These are phyloP conservation scores for Beris chalybata DNA, from an alignment of 2,888 invertebrate species.

Conservation along the genomic window DNA sequence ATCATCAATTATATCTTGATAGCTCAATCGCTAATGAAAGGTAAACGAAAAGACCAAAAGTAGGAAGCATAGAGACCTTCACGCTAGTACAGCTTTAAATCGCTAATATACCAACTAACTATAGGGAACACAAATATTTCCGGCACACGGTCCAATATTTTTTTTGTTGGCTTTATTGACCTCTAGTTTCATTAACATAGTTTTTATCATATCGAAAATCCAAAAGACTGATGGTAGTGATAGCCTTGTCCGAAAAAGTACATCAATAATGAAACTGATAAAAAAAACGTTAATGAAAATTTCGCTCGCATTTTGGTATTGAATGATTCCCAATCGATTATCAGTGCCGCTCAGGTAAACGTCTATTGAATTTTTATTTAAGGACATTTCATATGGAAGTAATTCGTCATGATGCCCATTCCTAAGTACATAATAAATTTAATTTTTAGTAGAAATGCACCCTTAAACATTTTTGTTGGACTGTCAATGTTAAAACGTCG, in stretches of 20 bases:
- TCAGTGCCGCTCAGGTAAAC: too few relatives aligned
- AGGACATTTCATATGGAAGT: too few relatives aligned
- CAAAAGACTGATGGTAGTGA: neutral
- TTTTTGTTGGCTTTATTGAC: constrained; percentile 19
- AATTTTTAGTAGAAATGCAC: too few relatives aligned
- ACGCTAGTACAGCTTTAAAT: constrained; percentile 3
- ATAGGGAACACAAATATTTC: constrained; percentile 11
- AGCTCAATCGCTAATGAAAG: neutral
- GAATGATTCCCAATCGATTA: too few relatives aligned
- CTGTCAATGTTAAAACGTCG: too few relatives aligned
- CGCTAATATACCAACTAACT: neutral
- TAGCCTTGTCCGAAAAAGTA: constrained; percentile 15
- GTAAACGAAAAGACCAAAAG: constrained; percentile 15
- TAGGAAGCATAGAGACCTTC: constrained; percentile 28
- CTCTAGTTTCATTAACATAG: constrained; percentile 29
- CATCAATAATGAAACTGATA: constrained; percentile 13
- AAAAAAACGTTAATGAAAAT: neutral
- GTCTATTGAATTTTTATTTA: too few relatives aligned
- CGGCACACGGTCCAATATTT: constrained; percentile 16
- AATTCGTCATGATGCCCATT: too few relatives aligned
- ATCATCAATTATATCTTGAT: constrained; percentile 21
- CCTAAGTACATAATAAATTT: too few relatives aligned
- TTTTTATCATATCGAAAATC: neutral
- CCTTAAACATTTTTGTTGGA: too few relatives aligned
- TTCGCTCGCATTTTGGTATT: too few relatives aligned